phyloP scores from a whole-genome alignment of 2,888 invertebrate species.

The Cephalotes varians region DNA sequence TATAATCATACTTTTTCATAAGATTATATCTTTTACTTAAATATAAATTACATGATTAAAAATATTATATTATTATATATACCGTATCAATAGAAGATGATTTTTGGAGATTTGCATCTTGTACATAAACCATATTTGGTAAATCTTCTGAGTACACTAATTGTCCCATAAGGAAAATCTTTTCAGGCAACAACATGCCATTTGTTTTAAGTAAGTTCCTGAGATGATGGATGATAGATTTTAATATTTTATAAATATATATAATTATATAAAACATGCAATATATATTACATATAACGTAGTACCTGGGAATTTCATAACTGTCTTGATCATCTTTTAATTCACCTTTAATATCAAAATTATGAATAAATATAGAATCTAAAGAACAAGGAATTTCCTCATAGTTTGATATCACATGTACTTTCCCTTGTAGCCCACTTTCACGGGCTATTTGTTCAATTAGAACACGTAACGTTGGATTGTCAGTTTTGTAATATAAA shows the following conservation, averaged over 20 bases:
- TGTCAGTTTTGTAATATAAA: conserved; percentile 86
- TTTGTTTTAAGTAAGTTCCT: conserved; percentile 84
- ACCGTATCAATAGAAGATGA: conserved; percentile 62
- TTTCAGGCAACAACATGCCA: conserved; percentile 87
- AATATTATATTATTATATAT: conserved; percentile 45
- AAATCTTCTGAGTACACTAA: conserved; percentile 89
- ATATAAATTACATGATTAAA: conserved; percentile 11
- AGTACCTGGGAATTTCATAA: conserved; percentile 73
- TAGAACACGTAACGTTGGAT: conserved; percentile 84
- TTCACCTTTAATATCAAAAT: conserved; percentile 88
- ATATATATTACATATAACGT: conserved; percentile 12
- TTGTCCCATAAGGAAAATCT: conserved; percentile 87
- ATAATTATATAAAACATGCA: not conserved
- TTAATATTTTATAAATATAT: conserved; percentile 6
- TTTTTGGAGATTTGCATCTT: conserved; percentile 87
- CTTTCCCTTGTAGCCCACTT: conserved; percentile 85
- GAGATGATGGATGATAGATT: conserved; percentile 76
- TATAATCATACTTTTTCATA: not conserved
- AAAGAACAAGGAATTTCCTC: conserved; percentile 81
- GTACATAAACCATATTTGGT: conserved; percentile 87
- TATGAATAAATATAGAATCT: conserved; percentile 87
- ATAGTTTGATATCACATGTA: conserved; percentile 85
- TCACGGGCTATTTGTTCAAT: conserved; percentile 85
- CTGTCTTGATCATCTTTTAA: conserved; percentile 84
- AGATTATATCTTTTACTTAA: not conserved